Evolutionary conservation across 2,113 vertebrate species (phyloP).

Genomic region (Hypanus sabinus): DNA sequence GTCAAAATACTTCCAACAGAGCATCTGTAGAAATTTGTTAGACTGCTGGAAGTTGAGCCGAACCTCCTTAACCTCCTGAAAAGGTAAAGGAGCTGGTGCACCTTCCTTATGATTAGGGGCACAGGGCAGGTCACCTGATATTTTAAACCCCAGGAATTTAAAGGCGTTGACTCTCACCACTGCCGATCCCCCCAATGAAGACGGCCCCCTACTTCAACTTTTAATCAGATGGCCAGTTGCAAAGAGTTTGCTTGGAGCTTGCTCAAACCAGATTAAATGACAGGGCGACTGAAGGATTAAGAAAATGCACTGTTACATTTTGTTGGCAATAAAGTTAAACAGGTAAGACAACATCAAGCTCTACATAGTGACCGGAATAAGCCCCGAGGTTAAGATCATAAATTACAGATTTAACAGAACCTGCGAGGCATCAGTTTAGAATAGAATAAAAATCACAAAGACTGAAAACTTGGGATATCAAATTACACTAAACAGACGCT

Average conservation of each 20-base stretch:
- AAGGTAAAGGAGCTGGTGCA: too few species aligned
- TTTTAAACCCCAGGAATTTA: too few species aligned
- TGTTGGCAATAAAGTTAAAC: constrained; percentile 10
- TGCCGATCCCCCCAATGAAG: too few species aligned
- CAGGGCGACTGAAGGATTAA: neutral
- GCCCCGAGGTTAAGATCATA: constrained; percentile 26
- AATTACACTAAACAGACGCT: constrained; percentile 23
- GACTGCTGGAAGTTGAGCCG: too few species aligned
- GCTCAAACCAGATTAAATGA: neutral
- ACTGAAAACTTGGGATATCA: constrained; percentile 13
- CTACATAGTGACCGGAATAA: neutral
- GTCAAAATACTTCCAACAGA: too few species aligned
- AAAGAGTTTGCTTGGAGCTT: neutral
- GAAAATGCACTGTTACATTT: neutral
- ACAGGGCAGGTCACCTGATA: too few species aligned
- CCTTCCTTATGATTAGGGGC: too few species aligned
- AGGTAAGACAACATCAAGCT: neutral
- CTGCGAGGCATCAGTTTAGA: constrained; percentile 21
- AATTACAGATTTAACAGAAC: constrained; percentile 26
- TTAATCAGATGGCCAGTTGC: neutral
- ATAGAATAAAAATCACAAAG: constrained; percentile 30
- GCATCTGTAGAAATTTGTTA: too few species aligned
- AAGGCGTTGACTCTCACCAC: too few species aligned
- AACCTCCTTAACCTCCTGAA: too few species aligned
- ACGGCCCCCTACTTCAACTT: neutral